Evolutionary conservation across 2,113 vertebrate species (phyloP), one percentile per base, ranked within the genome.

Genomic region (Forbesichthys papilliferus): DNA sequence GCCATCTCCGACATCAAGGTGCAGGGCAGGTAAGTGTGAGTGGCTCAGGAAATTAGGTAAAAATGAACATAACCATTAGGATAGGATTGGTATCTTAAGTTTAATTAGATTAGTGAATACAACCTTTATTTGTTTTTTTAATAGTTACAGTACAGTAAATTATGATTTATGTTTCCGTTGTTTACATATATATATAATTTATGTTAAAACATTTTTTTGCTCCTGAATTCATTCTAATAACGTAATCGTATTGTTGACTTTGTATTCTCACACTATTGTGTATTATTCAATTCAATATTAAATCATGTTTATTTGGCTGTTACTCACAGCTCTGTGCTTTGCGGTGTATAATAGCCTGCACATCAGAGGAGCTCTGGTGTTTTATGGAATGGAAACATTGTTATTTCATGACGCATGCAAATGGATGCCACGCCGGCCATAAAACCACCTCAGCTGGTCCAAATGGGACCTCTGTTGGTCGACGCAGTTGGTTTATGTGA

Each of bases 1-100:
- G 97, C 97, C 46, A 98, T 98, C 84, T 98, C 98, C 68, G 96
- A 98, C 90, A 96, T 99, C 92, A 98, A 96, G 77, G 96, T 99
- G 65, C 94, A 96, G 9, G 98, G 97, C 92, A 98, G 97, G 98
- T 99, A 95, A 94, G 95, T 83, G 3, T 0, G 0, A 18, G 1
- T 10, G 11, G 61, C 13, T 4, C 60, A 55, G 11, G n/a, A 2
- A 49, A 4, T 64, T 10, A 42, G 36, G 36, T 42, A 5, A 42
- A 42, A 42, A 8, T 3, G 7, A 42, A 8, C 36, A 42, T 42
- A 42, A 42, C 1, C 36, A 4, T 51, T 51, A 54, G n/a, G n/a
- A 5, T 54, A n/a, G 52, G 13, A 54, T 51, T 12, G 13, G 13
- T 51, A 6, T 7, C 52, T 54, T 54, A 7, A 54, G 52, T 27